Evolutionary conservation across 2,888 invertebrate genomes (phyloP).

Genomic region (Epinotia demarniana): DNA sequence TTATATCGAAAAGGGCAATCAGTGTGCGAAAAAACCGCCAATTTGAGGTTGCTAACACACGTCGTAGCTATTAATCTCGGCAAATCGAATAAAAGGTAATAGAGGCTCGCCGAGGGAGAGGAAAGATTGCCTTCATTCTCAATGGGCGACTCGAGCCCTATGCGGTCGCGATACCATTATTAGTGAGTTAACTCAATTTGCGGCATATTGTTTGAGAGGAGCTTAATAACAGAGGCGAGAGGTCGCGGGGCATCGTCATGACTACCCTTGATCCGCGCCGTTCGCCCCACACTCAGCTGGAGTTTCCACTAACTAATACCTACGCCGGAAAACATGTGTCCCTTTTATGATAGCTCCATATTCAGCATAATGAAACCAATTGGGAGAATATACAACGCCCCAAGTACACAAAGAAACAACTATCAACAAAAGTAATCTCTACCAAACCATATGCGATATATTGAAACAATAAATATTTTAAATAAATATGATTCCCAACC

Average conservation of each 20-base stretch:
- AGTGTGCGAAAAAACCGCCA: slow-evolving; percentile 51
- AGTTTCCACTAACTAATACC: slow-evolving; percentile 54
- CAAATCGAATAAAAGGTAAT: slow-evolving; percentile 79
- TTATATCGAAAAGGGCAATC: slow-evolving; percentile 51
- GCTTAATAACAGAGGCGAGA: slow-evolving; percentile 82
- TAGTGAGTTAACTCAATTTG: slow-evolving; percentile 85
- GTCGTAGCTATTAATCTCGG: slow-evolving; percentile 75
- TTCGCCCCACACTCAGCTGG: slow-evolving; percentile 51
- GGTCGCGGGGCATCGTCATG: slow-evolving; percentile 73
- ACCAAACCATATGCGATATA: background rate
- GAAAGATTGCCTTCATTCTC: slow-evolving; percentile 74
- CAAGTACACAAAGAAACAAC: background rate
- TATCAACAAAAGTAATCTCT: background rate
- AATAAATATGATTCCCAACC: background rate
- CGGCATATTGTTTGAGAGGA: slow-evolving; percentile 83
- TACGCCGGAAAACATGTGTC: slow-evolving; percentile 51
- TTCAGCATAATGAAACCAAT: slow-evolving; percentile 46
- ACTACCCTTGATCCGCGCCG: slow-evolving; percentile 69
- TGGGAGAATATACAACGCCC: slow-evolving; percentile 25
- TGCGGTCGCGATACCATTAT: slow-evolving; percentile 79
- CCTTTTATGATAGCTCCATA: slow-evolving; percentile 45
- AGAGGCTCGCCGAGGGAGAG: slow-evolving; percentile 64
- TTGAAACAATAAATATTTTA: background rate
- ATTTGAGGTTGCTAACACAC: slow-evolving; percentile 63
- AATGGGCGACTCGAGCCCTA: slow-evolving; percentile 71